Evolutionary conservation across 2,888 invertebrate genomes (phyloP).

Genomic region (Alloplasta piceator): DNA sequence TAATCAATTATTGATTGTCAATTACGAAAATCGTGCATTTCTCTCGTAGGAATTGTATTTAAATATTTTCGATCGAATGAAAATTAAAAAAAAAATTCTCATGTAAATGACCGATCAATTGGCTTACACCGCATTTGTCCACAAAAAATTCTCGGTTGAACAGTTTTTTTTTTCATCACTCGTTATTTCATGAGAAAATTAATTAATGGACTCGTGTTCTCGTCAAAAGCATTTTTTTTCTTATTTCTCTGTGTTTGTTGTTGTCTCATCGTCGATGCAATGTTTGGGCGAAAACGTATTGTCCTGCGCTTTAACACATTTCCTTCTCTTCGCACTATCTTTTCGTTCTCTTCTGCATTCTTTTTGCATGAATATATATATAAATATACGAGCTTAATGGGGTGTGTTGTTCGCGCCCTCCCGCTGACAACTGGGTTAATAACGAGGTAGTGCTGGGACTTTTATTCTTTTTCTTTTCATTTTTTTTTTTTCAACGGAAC

Average conservation of each 20-base stretch:
- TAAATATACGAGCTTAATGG: slow-evolving; percentile 42
- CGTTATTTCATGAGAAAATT: slow-evolving; percentile 11
- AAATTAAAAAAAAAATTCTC: too few species aligned
- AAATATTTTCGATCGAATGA: too few species aligned
- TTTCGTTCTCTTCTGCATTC: slow-evolving; percentile 36
- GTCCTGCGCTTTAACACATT: slow-evolving; percentile 7
- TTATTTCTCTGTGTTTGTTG: background rate
- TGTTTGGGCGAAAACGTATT: slow-evolving; percentile 31
- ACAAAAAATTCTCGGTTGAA: too few species aligned
- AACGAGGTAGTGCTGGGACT: slow-evolving; percentile 55
- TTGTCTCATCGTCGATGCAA: slow-evolving; percentile 7
- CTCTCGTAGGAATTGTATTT: too few species aligned
- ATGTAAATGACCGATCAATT: too few species aligned
- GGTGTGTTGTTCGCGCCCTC: slow-evolving; percentile 30
- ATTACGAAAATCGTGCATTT: too few species aligned
- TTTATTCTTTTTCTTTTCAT: background rate
- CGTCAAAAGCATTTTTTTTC: slow-evolving; percentile 21
- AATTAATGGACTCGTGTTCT: background rate
- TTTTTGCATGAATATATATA: slow-evolving; percentile 37
- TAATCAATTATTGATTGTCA: too few species aligned
- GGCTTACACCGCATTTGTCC: too few species aligned
- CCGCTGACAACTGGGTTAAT: slow-evolving; percentile 62
- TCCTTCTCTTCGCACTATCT: slow-evolving; percentile 22
- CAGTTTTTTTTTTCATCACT: too few species aligned
- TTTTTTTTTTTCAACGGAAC: slow-evolving; percentile 26